Conservation (phyloP, 1,140 invertebrate genomes). For the Drosophila willistoni region DNA sequence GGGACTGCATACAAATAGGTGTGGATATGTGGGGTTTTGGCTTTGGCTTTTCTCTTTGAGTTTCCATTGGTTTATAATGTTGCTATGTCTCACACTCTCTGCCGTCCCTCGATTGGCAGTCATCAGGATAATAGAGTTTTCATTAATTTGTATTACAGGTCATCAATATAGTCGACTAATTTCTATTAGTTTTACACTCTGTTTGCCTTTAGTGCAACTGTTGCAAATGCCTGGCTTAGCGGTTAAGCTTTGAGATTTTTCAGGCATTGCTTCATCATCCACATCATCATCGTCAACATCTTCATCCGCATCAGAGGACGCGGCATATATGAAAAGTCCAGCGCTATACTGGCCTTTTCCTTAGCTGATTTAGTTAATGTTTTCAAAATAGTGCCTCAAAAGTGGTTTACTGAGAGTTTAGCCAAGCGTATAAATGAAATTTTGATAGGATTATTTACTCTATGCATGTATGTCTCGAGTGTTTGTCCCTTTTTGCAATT, state of each 20-base stretch:
- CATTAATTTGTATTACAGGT: neutral
- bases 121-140: neutral
- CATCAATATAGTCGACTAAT: conserved; percentile 9
- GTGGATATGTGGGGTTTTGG: neutral
- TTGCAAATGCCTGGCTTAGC: conserved; percentile 73
- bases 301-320: conserved; percentile 33
- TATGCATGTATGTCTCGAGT: neutral
- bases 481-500: conserved; percentile 17
- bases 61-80: neutral
- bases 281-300: conserved; percentile 6
- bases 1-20: neutral
- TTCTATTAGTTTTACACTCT: neutral
- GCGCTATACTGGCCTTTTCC: neutral
- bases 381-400: conserved; percentile 29
- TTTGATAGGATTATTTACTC: conserved; percentile 47
- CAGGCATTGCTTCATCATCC: conserved; percentile 12
- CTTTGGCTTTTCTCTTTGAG: conserved; percentile 17
- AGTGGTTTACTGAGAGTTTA: conserved; percentile 38
- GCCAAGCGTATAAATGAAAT: conserved; percentile 61
- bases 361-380: conserved; percentile 67
- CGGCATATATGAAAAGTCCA: neutral
- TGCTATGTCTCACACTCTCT: neutral
- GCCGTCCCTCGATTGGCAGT: neutral
- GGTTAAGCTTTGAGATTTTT: conserved; percentile 71
- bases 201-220: conserved; percentile 6